Conservation (phyloP, 1,140 invertebrate species). For the Drosophila subobscura region DNA sequence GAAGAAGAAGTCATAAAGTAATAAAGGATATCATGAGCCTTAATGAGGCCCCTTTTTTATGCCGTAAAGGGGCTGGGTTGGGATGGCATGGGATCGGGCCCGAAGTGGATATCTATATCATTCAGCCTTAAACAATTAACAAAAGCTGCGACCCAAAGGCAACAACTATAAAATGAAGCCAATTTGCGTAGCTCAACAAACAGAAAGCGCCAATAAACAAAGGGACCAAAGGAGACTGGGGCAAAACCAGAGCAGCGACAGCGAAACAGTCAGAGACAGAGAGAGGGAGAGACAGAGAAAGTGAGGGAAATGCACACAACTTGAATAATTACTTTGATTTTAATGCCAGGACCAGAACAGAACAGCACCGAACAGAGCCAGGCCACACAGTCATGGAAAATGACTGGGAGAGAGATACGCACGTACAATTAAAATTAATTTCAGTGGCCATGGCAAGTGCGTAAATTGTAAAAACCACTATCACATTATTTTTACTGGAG, state of each 20-base stretch:
- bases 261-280: constrained; percentile 3
- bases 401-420: constrained; percentile 9
- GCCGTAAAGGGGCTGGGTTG: neutral
- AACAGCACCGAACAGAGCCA: constrained; percentile 31
- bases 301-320: constrained; percentile 50
- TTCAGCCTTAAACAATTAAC: constrained; percentile 72
- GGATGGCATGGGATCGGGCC: constrained; percentile 9
- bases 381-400: neutral
- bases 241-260: neutral
- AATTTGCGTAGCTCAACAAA: constrained; percentile 63
- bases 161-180: constrained; percentile 70
- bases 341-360: constrained; percentile 40
- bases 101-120: constrained; percentile 71
- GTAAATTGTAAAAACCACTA: constrained; percentile 80
- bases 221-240: neutral
- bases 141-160: constrained; percentile 61
- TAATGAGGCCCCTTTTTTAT: constrained; percentile 58
- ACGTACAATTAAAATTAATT: constrained; percentile 79
- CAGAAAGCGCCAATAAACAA: constrained; percentile 46
- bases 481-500: constrained; percentile 70
- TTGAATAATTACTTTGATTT: constrained; percentile 81
- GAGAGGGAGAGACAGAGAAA: constrained; percentile 7
- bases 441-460: constrained; percentile 69
- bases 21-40: constrained; percentile 75
- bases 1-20: constrained; percentile 66